These are phyloP conservation scores for Micrasema longulum DNA, from an alignment of 1,140 invertebrate genomes.

Conservation along the genomic window DNA sequence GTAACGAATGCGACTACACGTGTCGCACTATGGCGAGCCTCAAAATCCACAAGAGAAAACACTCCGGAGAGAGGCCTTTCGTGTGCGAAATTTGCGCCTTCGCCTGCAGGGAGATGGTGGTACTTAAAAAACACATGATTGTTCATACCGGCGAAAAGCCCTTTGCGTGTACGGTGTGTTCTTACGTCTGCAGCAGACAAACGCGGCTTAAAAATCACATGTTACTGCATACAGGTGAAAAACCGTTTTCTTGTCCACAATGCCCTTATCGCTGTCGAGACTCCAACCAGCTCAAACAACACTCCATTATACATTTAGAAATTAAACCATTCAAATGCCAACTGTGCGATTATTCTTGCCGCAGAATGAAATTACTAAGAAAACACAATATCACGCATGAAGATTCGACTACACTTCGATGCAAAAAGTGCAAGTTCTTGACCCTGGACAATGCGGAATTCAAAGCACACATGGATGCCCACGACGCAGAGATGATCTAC, in stretches of 20 bases:
- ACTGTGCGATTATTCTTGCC: slow-evolving; percentile 16
- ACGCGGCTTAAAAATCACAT: slow-evolving; percentile 19
- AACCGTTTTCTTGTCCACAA: slow-evolving; percentile 19
- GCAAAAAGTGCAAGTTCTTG: slow-evolving; percentile 18
- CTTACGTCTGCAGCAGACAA: slow-evolving; percentile 23
- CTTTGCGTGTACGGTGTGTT: slow-evolving; percentile 29
- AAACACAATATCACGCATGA: slow-evolving; percentile 14
- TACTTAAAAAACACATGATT: slow-evolving; percentile 30
- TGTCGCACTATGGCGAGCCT: slow-evolving; percentile 18
- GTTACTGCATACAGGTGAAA: slow-evolving; percentile 21
- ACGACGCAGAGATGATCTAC: slow-evolving; percentile 9
- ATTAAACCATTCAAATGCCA: slow-evolving; percentile 34
- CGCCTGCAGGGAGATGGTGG: slow-evolving; percentile 4
- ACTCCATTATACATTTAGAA: slow-evolving; percentile 27
- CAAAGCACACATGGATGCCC: slow-evolving; percentile 5
- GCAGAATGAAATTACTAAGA: slow-evolving; percentile 7
- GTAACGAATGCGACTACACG: slow-evolving; percentile 31
- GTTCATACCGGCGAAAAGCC: slow-evolving; percentile 39
- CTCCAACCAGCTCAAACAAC: slow-evolving; percentile 20
- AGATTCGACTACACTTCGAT: background rate
- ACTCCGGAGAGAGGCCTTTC: slow-evolving; percentile 35
- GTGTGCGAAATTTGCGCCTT: slow-evolving; percentile 25
- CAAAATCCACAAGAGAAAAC: slow-evolving; percentile 19
- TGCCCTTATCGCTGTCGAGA: slow-evolving; percentile 12
- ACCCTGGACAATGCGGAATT: background rate